Percentiles rank a stretch among this genome's conserved stretches.
phyloP scores from a whole-genome alignment of 2,888 invertebrate species.

The Aphodius granarius region DNA sequence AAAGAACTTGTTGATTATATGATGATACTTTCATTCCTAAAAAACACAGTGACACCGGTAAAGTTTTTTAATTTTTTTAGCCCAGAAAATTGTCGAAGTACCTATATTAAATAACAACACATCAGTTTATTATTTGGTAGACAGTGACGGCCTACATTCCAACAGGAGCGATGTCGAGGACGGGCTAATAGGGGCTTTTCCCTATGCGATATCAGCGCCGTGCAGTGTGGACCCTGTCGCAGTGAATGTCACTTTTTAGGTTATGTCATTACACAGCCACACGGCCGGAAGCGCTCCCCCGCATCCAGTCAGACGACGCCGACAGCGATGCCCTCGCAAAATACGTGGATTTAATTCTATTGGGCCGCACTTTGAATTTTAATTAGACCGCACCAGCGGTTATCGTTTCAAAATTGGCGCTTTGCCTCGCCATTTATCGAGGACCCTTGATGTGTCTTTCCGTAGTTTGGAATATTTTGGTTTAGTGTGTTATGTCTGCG shows the following conservation, averaged over 20 bases:
- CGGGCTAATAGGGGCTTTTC: slow-evolving; percentile 32
- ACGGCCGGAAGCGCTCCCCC: neutral
- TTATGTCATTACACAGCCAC: slow-evolving; percentile 28
- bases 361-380: slow-evolving; percentile 7
- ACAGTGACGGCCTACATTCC: neutral
- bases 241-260: slow-evolving; percentile 37
- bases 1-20: too few species aligned
- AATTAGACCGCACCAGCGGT: slow-evolving; percentile 1
- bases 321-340: neutral
- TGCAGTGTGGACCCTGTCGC: slow-evolving; percentile 41
- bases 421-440: neutral
- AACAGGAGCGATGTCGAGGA: neutral
- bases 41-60: too few species aligned
- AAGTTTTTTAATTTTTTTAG: too few species aligned
- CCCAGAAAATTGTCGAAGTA: too few species aligned
- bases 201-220: slow-evolving; percentile 37
- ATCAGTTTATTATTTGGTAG: neutral
- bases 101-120: neutral
- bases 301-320: neutral
- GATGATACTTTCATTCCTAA: too few species aligned
- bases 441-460: neutral
- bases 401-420: slow-evolving; percentile 6
- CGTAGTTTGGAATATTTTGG: neutral
- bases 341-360: slow-evolving; percentile 11
- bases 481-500: too few species aligned